These are phyloP conservation scores for Ophion ellenae DNA, from an alignment of 2,888 invertebrate species.

Conservation along the genomic window DNA sequence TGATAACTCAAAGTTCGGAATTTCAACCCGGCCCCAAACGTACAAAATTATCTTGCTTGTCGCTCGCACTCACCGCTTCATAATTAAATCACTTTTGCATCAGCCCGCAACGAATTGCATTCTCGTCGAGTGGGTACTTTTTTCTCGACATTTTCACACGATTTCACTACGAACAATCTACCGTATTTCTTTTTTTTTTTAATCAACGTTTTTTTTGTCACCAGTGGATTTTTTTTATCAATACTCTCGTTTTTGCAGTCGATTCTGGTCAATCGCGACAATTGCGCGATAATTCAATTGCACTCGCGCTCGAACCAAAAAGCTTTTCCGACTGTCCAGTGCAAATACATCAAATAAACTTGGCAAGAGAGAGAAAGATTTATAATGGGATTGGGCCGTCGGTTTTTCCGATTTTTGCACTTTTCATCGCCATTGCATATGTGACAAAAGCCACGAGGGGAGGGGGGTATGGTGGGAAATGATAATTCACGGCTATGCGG, in stretches of 20 bases:
- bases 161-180: too few relatives aligned
- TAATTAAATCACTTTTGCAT: too few relatives aligned
- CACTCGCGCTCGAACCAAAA: constrained; percentile 11
- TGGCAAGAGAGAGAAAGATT: constrained; percentile 1
- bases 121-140: too few relatives aligned
- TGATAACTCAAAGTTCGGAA: too few relatives aligned
- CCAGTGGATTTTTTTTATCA: not conserved
- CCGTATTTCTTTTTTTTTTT: too few relatives aligned
- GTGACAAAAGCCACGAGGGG: not conserved
- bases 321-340: not conserved
- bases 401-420: not conserved
- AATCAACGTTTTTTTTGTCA: too few relatives aligned
- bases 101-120: too few relatives aligned
- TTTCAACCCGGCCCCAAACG: too few relatives aligned
- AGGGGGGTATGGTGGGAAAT: not conserved
- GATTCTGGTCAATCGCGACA: not conserved
- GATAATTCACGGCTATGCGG: constrained; percentile 49
- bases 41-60: too few relatives aligned
- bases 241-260: not conserved
- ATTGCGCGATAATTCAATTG: constrained; percentile 12
- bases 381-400: not conserved
- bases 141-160: too few relatives aligned
- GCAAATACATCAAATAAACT: not conserved
- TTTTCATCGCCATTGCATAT: constrained; percentile 15
- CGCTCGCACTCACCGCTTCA: too few relatives aligned